phyloP scores from a whole-genome alignment of 2,888 invertebrate genomes.

The Ecdyonurus torrentis region DNA sequence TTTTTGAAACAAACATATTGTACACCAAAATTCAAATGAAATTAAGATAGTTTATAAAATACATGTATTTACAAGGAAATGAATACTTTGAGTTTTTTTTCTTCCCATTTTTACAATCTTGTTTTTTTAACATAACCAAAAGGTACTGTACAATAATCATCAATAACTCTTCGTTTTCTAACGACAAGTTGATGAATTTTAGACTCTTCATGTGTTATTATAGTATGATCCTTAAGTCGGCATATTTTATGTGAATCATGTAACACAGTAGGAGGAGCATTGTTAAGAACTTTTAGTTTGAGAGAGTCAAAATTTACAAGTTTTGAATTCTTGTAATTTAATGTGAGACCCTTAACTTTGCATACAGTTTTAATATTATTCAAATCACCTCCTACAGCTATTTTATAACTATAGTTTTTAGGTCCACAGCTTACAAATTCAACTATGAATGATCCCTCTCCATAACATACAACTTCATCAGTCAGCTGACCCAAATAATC shows the following conservation, averaged over 20 bases:
- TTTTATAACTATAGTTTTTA: slow-evolving; percentile 20
- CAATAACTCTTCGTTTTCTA: slow-evolving; percentile 4
- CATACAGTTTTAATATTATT: slow-evolving; percentile 11
- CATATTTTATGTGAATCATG: background rate
- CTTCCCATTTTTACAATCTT: background rate
- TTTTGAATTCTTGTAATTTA: slow-evolving; percentile 13
- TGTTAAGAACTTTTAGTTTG: slow-evolving; percentile 9
- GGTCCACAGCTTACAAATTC: slow-evolving; percentile 22
- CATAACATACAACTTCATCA: slow-evolving; percentile 19
- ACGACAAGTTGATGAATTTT: slow-evolving; percentile 4
- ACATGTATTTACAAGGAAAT: background rate
- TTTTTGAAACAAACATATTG: too few species aligned
- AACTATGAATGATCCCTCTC: slow-evolving; percentile 17
- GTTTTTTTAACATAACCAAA: slow-evolving; percentile 3
- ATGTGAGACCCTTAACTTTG: slow-evolving; percentile 17
- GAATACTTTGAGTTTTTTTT: too few species aligned
- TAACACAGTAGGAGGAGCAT: background rate
- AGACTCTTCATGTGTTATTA: slow-evolving; percentile 1
- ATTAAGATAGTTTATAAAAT: background rate
- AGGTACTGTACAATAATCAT: slow-evolving; percentile 3
- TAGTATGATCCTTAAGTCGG: background rate
- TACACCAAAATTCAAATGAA: too few species aligned
- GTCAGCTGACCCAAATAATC: slow-evolving; percentile 22
- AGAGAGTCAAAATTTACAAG: slow-evolving; percentile 14
- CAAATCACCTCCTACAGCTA: slow-evolving; percentile 11